Conservation (phyloP, 2,888 invertebrate genomes). For the Microdon myrmicae region DNA sequence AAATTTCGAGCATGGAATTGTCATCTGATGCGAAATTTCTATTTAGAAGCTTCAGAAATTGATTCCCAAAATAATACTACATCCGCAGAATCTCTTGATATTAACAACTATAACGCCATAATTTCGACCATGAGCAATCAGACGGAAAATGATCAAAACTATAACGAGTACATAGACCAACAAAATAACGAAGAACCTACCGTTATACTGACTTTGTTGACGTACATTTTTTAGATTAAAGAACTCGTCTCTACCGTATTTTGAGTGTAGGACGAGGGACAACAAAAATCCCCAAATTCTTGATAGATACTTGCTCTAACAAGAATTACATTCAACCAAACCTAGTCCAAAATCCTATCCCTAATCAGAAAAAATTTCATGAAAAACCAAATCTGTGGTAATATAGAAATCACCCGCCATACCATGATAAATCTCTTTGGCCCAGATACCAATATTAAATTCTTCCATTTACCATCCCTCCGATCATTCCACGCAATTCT, state of each 20-base stretch:
- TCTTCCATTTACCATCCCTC: conserved; percentile 22
- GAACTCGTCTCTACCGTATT: conserved; percentile 11
- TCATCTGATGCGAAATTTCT: too few relatives aligned
- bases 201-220: background rate
- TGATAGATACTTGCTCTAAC: conserved; percentile 3
- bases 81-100: conserved; percentile 1
- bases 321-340: conserved; percentile 22
- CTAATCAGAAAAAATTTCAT: conserved; percentile 2
- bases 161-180: conserved; percentile 3
- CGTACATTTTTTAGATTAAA: conserved; percentile 7
- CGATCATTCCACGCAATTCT: conserved; percentile 20
- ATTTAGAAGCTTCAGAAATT: conserved; percentile 11
- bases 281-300: background rate
- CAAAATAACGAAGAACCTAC: conserved; percentile 6
- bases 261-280: conserved; percentile 5
- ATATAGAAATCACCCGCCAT: conserved; percentile 17
- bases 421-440: conserved; percentile 18
- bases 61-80: conserved; percentile 6
- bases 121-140: conserved; percentile 14
- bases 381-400: conserved; percentile 7
- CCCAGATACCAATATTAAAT: conserved; percentile 4
- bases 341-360: conserved; percentile 5
- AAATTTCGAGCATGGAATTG: too few relatives aligned
- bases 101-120: conserved; percentile 11
- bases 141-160: conserved; percentile 1